These are phyloP conservation scores for Drosophila falleni DNA, from an alignment of 2,888 invertebrate genomes.

Conservation along the genomic window DNA sequence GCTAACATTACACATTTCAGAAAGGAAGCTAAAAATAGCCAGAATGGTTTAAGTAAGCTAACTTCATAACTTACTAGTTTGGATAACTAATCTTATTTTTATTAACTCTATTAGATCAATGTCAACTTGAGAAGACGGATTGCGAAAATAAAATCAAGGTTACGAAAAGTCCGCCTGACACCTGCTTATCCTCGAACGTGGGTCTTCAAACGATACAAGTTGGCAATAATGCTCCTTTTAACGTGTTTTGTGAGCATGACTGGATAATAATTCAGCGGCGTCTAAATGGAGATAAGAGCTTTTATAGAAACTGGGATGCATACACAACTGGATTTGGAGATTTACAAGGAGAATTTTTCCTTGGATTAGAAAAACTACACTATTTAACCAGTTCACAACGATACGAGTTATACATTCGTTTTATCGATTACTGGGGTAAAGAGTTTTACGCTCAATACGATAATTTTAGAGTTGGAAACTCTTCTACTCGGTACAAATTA, in stretches of 20 bases:
- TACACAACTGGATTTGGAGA: constrained; percentile 10
- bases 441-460: background rate
- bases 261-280: constrained; percentile 20
- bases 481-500: background rate
- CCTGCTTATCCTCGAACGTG: background rate
- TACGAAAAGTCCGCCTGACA: background rate
- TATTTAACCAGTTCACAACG: constrained; percentile 3
- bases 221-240: background rate
- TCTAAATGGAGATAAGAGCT: background rate
- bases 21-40: too few species aligned
- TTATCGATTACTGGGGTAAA: accelerated
- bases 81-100: too few species aligned
- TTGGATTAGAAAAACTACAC: constrained; percentile 27
- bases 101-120: too few species aligned
- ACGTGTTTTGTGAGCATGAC: background rate
- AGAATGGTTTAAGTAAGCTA: too few species aligned
- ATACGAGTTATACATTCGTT: background rate
- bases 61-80: too few species aligned
- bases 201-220: background rate
- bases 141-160: too few species aligned
- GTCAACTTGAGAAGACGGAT: too few species aligned
- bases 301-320: background rate
- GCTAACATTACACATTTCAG: too few species aligned
- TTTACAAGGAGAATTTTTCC: background rate
- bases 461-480: constrained; percentile 13